phyloP scores from a whole-genome alignment of 2,113 vertebrate genomes.

The Thermophis baileyi region DNA sequence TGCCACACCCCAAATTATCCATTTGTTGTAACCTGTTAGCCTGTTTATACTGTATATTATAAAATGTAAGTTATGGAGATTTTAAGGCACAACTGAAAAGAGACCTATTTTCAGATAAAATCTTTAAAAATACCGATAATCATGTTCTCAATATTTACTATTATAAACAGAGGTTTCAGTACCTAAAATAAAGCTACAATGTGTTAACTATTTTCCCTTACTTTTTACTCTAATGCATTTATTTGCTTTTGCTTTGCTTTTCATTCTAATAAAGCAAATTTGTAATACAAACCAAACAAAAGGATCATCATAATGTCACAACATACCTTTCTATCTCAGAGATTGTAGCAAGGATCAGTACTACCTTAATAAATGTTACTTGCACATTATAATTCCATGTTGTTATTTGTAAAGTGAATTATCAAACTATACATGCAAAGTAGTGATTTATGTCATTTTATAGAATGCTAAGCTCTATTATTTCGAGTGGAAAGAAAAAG shows the following conservation, averaged over 20 bases:
- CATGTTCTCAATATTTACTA: background rate
- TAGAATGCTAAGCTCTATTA: background rate
- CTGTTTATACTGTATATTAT: background rate
- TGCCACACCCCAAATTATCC: background rate
- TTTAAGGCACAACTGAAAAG: background rate
- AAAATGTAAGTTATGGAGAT: background rate
- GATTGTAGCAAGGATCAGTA: background rate
- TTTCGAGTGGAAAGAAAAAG: background rate
- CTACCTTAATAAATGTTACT: background rate
- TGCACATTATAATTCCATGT: background rate
- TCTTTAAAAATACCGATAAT: background rate
- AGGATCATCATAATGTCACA: background rate
- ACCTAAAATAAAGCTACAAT: background rate
- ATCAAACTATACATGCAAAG: background rate
- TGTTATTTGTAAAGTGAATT: background rate
- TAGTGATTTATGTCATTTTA: background rate
- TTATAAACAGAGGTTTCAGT: background rate
- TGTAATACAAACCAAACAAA: background rate
- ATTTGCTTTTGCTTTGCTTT: background rate
- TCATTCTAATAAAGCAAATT: background rate
- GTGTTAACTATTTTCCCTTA: background rate
- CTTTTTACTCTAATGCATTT: background rate
- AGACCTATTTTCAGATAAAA: background rate
- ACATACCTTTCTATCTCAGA: background rate
- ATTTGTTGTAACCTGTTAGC: background rate